Base-by-base conservation (phyloP, 2,113 vertebrate species). In the Capreolus pygargus region DNA sequence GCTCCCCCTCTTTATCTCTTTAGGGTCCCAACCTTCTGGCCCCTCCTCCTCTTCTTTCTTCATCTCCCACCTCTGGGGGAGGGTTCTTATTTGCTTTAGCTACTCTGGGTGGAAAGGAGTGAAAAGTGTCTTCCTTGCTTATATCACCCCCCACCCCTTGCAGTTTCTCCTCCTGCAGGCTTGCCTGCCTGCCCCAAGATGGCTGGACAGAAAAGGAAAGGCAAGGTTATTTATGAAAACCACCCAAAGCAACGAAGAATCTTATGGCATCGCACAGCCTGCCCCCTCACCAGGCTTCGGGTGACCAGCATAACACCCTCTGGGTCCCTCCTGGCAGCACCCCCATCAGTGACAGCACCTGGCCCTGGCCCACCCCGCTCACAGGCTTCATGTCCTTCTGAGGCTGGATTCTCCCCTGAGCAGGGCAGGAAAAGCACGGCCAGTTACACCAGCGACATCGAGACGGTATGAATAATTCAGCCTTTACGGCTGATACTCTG, bases 241-340 rank as follows among this genome's bases (percentile, higher is more conserved):
- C 3, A 1, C 82, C 9, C 0, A 21, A 15, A 12, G 64, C 1
- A 0, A 3, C 7, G 0, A 6, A 5, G 61, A 13, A 7, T 30
- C 19, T 6, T 27, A 3, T 0, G 1, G 23, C 4, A 7, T 47
- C 11, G 3, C 11, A 11, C 1, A 1, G 6, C 30, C 39, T 25
- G 6, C 13, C 19, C 85, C 74, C 16, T 16, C 15, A 2, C 6
- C 30, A 15, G 74, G 79, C 50, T 45, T 33, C 0, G 15, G 19
- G n/a, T 15, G 70, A 36, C 78, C 28, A 1, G 54, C 5, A 6
- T 1, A 28, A 27, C 7, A 12, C 54, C 13, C 60, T 33, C 78
- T 5, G 57, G 39, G 21, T 6, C 47, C 36, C 27, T 5, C 2
- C 4, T 9, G 67, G 47, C 6, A 21, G 58, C 43, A 45, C n/a